Base-by-base conservation (phyloP, 1,140 invertebrate species). In the Platorchestia sp. region DNA sequence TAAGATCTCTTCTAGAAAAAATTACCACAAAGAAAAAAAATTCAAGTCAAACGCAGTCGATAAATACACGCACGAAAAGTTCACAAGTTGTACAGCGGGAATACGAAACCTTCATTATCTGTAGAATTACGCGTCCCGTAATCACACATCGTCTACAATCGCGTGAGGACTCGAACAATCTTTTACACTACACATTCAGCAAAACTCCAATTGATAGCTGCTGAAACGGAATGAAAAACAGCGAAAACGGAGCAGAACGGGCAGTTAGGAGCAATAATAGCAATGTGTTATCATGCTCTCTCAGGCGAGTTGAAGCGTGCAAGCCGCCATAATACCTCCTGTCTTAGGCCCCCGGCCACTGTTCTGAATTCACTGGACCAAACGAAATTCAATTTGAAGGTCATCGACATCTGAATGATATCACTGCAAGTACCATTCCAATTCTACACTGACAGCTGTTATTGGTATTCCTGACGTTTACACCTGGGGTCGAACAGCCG, bases 351-450 rank as follows among this genome's bases (percentile, higher is more conserved):
- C 87, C 42, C 59, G 27, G 59, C 27, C 59, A 75, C 59, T 36
- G 59, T 75, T 75, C 59, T 75, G 36, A 75, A 75, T 75, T 75
- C 59, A 27, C 36, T 75, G 59, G 87, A 89, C 87, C n/a, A 42
- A 42, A 89, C 43, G 87, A 41, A 89, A 41, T 89, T 89, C 43
- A 41, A 89, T 89, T 89, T 44, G 43, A 89, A 42, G 87, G 87
- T 89, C 87, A 89, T 89, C 87, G 41, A 44, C n/a, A 41, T 0
- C 3, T 89, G 87, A 41, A 89, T 44, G 43, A 43, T 44, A 89
- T 89, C 87, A 89, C 43, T 89, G 87, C 5, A 89, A 89, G 87
- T 14, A 89, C 87, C 87, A 89, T 89, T 89, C 14, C 41, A 89
- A 43, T 44, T 44, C 14, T 43, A 89, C 87, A 89, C 43, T 89